A percentile compares a stretch with the other conserved stretches of the same genome.
phyloP scores from a whole-genome alignment of 2,888 invertebrate species.

The Hoplodrina blanda region DNA sequence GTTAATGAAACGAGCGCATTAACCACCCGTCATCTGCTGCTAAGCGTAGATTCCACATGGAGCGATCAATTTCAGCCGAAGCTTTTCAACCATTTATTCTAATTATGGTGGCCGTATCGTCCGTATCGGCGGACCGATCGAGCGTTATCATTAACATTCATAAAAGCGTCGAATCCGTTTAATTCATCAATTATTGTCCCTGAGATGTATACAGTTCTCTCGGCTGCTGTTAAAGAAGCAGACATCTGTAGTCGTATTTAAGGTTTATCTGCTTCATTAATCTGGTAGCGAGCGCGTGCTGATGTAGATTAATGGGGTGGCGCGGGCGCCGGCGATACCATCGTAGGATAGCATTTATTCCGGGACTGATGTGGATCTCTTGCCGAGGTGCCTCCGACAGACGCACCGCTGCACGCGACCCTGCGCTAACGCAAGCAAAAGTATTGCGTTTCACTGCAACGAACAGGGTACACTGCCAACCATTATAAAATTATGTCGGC shows the following conservation, averaged over 20 bases:
- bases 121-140: constrained; percentile 73
- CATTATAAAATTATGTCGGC: constrained; percentile 61
- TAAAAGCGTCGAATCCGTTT: constrained; percentile 82
- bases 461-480: constrained; percentile 54
- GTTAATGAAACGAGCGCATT: constrained; percentile 69
- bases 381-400: constrained; percentile 62
- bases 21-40: constrained; percentile 74
- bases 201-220: constrained; percentile 72
- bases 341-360: constrained; percentile 83
- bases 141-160: constrained; percentile 85
- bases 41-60: constrained; percentile 72
- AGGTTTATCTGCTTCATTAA: constrained; percentile 89
- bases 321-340: constrained; percentile 83
- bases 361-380: constrained; percentile 83
- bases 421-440: constrained; percentile 53
- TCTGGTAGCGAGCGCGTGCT: constrained; percentile 87
- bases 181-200: constrained; percentile 86
- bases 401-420: constrained; percentile 75
- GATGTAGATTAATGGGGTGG: constrained; percentile 90
- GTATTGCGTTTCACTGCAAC: constrained; percentile 65
- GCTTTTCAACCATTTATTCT: constrained; percentile 84
- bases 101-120: constrained; percentile 81
- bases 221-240: constrained; percentile 76
- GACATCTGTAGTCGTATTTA: constrained; percentile 88
- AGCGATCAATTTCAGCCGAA: constrained; percentile 77